A percentile compares a stretch with the other conserved stretches of the same genome.
Evolutionary conservation across 2,888 invertebrate species (phyloP).

Genomic region (Entomobrya multifasciata): DNA sequence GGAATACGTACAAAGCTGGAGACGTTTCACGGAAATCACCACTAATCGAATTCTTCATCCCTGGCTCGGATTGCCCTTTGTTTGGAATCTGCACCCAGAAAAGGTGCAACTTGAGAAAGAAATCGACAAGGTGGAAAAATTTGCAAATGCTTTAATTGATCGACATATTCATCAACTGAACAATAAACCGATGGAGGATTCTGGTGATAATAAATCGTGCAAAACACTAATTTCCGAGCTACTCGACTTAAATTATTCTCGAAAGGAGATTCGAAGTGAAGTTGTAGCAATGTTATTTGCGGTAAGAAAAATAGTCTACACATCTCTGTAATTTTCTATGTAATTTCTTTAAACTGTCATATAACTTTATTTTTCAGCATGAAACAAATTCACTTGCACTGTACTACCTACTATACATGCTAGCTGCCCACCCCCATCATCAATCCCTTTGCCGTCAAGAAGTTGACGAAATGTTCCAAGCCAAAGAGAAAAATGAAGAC

Average conservation of each 20-base stretch:
- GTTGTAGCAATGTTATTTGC: slow-evolving; percentile 10
- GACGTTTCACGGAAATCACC: neutral
- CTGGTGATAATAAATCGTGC: too few species aligned
- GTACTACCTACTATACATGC: neutral
- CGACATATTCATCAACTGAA: neutral
- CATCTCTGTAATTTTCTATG: neutral
- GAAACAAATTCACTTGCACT: neutral
- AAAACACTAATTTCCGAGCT: neutral
- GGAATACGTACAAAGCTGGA: neutral
- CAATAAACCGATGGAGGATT: neutral
- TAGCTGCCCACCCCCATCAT: slow-evolving; percentile 22
- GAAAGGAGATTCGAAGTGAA: neutral
- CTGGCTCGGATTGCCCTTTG: neutral
- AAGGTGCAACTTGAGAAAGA: neutral
- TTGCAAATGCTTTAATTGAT: neutral
- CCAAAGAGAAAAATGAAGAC: too few species aligned
- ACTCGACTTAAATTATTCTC: neutral
- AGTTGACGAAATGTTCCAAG: neutral
- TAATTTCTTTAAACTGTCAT: neutral
- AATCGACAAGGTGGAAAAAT: neutral
- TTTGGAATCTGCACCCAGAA: neutral
- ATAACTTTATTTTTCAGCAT: neutral
- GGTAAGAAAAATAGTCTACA: neutral
- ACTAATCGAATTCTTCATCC: neutral
- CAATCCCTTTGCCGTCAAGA: slow-evolving; percentile 29